A percentile compares a stretch with the other conserved stretches of the same genome.
Evolutionary conservation across 2,797 vertebrate genomes (phyloP).

Genomic region (Danio tinwini): DNA sequence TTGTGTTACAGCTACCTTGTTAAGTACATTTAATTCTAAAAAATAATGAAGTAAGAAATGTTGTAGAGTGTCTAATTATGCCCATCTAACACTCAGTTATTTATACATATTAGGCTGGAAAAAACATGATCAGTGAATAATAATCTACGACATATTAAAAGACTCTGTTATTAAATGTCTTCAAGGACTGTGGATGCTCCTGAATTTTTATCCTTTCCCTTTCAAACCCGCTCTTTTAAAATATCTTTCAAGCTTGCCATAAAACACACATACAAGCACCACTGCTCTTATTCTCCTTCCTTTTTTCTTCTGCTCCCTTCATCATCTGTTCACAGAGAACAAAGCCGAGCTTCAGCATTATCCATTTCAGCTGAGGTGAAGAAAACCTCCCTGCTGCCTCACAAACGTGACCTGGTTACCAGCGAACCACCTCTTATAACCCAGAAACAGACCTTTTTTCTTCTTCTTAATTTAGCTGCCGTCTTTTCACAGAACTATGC

Average conservation of each 20-base stretch:
- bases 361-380: conserved; percentile 25
- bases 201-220: conserved; percentile 14
- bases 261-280: conserved; percentile 22
- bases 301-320: conserved; percentile 1
- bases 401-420: conserved; percentile 15
- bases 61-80: too few relatives aligned
- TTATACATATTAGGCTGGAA: not conserved
- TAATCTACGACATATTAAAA: not conserved
- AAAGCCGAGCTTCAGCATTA: conserved; percentile 15
- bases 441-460: conserved; percentile 1
- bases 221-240: conserved; percentile 17
- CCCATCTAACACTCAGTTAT: not conserved
- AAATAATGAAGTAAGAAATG: too few relatives aligned
- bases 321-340: conserved; percentile 22
- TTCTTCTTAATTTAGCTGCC: not conserved
- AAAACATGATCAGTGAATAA: not conserved
- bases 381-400: conserved; percentile 11
- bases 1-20: too few relatives aligned
- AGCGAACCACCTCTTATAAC: conserved; percentile 3
- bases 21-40: too few relatives aligned
- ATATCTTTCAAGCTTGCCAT: not conserved
- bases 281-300: conserved; percentile 3
- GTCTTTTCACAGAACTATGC: not conserved
- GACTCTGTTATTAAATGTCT: conserved; percentile 10
- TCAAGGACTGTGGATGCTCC: conserved; percentile 19